These are phyloP conservation scores for Pterois miles DNA, from an alignment of 2,797 vertebrate species.

Conservation along the genomic window DNA sequence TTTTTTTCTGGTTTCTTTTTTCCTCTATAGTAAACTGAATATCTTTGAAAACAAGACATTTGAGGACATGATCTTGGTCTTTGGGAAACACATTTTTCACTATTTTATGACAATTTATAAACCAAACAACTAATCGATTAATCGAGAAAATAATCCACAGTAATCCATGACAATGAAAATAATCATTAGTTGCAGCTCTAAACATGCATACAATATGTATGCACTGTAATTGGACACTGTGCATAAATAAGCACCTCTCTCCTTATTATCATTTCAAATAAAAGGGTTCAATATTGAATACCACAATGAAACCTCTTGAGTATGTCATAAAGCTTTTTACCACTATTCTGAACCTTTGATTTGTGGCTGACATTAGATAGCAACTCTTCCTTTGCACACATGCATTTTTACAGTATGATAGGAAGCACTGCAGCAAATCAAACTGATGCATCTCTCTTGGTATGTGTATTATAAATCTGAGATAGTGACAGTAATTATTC, in stretches of 20 bases:
- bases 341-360: background rate
- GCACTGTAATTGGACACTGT: background rate
- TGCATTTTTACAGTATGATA: background rate
- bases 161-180: too few species aligned
- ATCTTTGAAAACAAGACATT: too few species aligned
- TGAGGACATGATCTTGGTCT: too few species aligned
- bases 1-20: too few species aligned
- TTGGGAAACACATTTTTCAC: too few species aligned
- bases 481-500: slow-evolving; percentile 24
- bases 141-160: too few species aligned
- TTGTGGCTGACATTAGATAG: background rate
- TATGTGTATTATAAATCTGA: slow-evolving; percentile 30
- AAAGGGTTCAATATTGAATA: slow-evolving; percentile 19
- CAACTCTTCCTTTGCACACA: background rate
- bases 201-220: background rate
- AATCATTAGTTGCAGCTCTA: background rate
- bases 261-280: slow-evolving; percentile 33
- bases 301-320: background rate
- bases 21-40: too few species aligned
- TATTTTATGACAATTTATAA: too few species aligned
- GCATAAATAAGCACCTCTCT: background rate
- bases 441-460: background rate
- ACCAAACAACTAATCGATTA: too few species aligned
- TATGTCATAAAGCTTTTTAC: background rate
- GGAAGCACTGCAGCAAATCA: background rate